phyloP scores from a whole-genome alignment of 2,797 vertebrate species.

The Hypotaenidia philippensis region DNA sequence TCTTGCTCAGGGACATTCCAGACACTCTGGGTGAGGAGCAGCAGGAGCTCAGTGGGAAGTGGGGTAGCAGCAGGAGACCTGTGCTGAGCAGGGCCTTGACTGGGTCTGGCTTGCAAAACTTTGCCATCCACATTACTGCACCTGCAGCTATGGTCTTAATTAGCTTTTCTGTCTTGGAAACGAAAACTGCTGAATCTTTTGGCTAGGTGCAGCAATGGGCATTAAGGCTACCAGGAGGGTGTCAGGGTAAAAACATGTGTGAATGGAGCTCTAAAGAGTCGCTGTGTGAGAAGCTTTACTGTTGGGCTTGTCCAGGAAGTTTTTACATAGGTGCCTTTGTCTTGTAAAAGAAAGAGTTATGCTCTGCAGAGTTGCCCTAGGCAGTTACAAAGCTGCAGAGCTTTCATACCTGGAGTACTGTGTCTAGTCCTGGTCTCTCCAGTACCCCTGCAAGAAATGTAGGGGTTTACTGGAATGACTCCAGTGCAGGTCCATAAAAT shows the following conservation, averaged over 20 bases:
- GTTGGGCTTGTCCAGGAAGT: background rate
- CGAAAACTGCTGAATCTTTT: background rate
- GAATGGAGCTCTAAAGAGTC: background rate
- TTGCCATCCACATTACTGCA: background rate
- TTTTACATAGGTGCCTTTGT: background rate
- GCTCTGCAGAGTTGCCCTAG: background rate
- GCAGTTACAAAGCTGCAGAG: background rate
- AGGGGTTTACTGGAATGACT: background rate
- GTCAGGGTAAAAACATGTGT: background rate
- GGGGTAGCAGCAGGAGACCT: background rate
- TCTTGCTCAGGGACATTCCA: background rate
- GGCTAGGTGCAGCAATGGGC: background rate
- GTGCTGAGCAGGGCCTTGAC: background rate
- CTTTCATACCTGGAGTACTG: background rate
- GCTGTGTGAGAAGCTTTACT: background rate
- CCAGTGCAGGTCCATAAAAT: background rate
- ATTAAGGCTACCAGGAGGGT: background rate
- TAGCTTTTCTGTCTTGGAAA: background rate
- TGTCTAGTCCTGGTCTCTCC: background rate
- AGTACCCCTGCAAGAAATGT: background rate
- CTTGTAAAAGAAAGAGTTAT: background rate
- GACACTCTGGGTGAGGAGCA: background rate
- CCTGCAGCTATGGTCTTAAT: background rate
- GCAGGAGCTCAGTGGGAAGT: background rate
- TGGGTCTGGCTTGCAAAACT: background rate